Conservation (phyloP, 2,113 vertebrate genomes). For the Hemicordylus capensis region DNA sequence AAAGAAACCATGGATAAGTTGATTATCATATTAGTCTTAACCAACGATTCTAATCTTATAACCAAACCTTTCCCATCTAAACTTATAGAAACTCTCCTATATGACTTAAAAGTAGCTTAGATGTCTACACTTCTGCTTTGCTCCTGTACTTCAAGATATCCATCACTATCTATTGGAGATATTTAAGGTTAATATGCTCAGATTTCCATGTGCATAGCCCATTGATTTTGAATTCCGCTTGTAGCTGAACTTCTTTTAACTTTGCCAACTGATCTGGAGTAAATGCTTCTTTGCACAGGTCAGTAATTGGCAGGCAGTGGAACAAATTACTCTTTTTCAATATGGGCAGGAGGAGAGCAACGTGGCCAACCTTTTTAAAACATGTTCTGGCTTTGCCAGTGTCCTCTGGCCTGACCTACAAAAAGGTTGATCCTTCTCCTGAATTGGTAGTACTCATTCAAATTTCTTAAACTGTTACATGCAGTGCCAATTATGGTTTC, state of each 20-base stretch:
- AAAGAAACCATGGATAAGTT: too few relatives aligned
- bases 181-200: background rate
- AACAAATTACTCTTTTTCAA: background rate
- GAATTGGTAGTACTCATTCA: background rate
- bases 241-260: background rate
- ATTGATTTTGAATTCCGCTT: background rate
- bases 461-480: background rate
- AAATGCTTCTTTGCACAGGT: background rate
- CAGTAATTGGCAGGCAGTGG: background rate
- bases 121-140: background rate
- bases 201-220: background rate
- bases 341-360: background rate
- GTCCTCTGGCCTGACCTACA: background rate
- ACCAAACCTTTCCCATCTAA: too few relatives aligned
- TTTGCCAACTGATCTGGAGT: background rate
- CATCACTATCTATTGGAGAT: background rate
- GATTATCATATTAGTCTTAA: too few relatives aligned
- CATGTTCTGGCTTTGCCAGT: background rate
- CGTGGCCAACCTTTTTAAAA: background rate
- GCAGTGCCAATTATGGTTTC: background rate
- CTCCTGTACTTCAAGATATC: background rate
- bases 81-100: too few relatives aligned
- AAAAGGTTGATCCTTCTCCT: background rate
- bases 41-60: too few relatives aligned
- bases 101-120: background rate